phyloP scores from a whole-genome alignment of 2,888 invertebrate species.

The Apodemia zela region DNA sequence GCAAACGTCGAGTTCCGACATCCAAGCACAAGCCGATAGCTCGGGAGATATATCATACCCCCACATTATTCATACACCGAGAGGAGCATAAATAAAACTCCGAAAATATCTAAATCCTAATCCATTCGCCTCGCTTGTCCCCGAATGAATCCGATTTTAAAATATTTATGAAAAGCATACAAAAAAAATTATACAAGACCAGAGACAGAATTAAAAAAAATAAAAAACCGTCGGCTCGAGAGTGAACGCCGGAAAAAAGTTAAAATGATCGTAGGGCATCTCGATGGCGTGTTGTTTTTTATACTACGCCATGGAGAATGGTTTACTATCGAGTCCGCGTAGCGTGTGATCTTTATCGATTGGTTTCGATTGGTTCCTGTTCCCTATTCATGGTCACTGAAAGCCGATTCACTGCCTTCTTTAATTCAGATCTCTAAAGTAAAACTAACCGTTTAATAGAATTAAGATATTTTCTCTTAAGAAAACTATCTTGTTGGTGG shows the following conservation, averaged over 20 bases:
- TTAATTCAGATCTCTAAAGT: too few relatives aligned
- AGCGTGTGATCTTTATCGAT: neutral
- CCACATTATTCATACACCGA: conserved; percentile 77
- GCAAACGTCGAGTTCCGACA: conserved; percentile 39
- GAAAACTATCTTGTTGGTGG: too few relatives aligned
- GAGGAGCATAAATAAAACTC: conserved; percentile 74
- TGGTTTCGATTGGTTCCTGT: too few relatives aligned
- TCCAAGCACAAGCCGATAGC: conserved; percentile 46
- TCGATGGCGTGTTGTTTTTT: conserved; percentile 58
- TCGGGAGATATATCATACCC: conserved; percentile 54
- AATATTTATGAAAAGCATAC: conserved; percentile 77
- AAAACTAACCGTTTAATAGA: too few relatives aligned
- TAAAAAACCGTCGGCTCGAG: conserved; percentile 60
- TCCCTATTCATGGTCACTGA: too few relatives aligned
- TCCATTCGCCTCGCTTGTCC: conserved; percentile 76
- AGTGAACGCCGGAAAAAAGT: conserved; percentile 73
- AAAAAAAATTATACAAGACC: conserved; percentile 59
- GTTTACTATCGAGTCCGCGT: neutral
- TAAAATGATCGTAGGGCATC: conserved; percentile 76
- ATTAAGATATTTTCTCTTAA: too few relatives aligned
- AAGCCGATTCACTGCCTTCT: too few relatives aligned
- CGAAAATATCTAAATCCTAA: conserved; percentile 79
- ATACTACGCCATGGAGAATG: conserved; percentile 33
- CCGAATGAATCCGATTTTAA: conserved; percentile 77
- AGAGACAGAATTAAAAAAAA: conserved; percentile 72